Base-by-base conservation (phyloP, 2,888 invertebrate genomes). In the Mechanitis mazaeus region DNA sequence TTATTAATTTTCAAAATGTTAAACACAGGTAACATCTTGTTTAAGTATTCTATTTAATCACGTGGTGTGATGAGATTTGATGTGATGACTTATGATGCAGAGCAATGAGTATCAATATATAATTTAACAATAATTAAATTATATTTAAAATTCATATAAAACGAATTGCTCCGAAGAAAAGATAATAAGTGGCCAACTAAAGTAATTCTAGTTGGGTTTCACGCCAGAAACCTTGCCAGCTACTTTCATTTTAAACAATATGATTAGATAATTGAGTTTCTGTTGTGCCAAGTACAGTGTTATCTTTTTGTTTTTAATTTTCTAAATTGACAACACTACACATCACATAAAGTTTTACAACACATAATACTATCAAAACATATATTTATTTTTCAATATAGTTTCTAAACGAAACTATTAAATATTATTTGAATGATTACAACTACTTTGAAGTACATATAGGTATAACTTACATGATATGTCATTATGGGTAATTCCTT, bases 401-500 rank as follows among this genome's bases (percentile, higher is more conserved):
- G 35, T 6, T 3, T 12, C n/a, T 46, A 5, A 12, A 5, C 3
- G n/a, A 46, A 20, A 20, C 20, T 2, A 2, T 12, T 12, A 12
- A 12, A 46, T 12, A 46, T 12, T n/a, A 12, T 20, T 20, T 20
- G 20, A 20, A 20, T 20, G 20, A 20, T 20, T 20, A 12, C 5
- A 46, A 20, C 46, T 20, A 5, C 20, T 46, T 5, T 46, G 2
- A 12, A 46, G n/a, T 46, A 11, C n/a, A 46, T 20, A 12, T 12
- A 50, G 0, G 28, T 28, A 50, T 9, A 50, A 72, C 92, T 91
- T 85, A 96, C 97, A 81, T 97, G 94, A 76, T 94, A 94, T 0
- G 95, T 94, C 1, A 95, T 90, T 42, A 97, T 90, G 0, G 95
- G 94, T 66, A 97, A 80, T 28, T 85, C 91, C 69, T 93, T 93